Base-by-base conservation (phyloP, 2,888 invertebrate species). In the Catocala fraxini region DNA sequence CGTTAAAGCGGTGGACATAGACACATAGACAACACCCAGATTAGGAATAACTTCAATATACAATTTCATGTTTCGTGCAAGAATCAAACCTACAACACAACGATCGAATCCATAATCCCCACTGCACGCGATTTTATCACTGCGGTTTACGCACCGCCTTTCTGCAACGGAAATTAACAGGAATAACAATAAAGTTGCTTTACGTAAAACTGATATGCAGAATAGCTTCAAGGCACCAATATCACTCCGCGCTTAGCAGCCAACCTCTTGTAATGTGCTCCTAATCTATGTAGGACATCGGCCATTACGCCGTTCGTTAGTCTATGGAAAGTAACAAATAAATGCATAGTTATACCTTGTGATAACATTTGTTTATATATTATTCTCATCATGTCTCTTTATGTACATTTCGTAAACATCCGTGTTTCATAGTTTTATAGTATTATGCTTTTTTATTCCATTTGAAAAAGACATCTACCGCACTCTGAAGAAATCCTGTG, bases 251-350 rank as follows among this genome's bases (percentile, higher is more conserved):
- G 49, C 43, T 39, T 5, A 59, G 13, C 9, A 13, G 41, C 34
- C 51, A 51, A 25, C 56, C 34, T 42, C 56, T 35, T 53, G 48
- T 45, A 48, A 48, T 56, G 25, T 47, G 15, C 5, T 34, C 25
- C 25, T 51, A 45, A 74, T 75, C 74, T 74, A 63, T 47, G 6
- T 65, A 43, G 76, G 33, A 7, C 70, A 75, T 74, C 76, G 15
- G 10, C 25, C 5, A 65, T 72, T 69, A 63, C 56, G 59, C 42
- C 45, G 39, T 48, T 66, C 48, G 60, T 68, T 66, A 63, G 62
- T 45, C 34, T 56, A 65, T 62, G 56, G 65, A 68, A 69, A 69
- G 73, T 54, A 63, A 49, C 25, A 56, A 45, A 54, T 53, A 46
- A 55, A 60, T 49, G 48, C 48, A 56, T 11, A 43, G 53, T 66